phyloP scores from a whole-genome alignment of 2,113 vertebrate genomes.

The Loxodonta africana region DNA sequence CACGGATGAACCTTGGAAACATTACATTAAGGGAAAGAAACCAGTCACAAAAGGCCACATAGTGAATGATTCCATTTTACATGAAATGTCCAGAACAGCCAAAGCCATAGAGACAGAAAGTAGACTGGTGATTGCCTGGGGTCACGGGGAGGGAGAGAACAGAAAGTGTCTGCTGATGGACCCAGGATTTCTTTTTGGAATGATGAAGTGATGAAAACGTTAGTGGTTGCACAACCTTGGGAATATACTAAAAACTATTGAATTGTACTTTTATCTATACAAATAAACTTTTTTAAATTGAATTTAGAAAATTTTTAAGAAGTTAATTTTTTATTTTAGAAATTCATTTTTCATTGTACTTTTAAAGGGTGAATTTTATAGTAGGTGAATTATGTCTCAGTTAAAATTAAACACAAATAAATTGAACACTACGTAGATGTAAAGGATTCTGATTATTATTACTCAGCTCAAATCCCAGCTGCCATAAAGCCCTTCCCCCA shows the following conservation, averaged over 20 bases:
- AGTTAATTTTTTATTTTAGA: too few relatives aligned
- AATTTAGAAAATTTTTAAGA: too few relatives aligned
- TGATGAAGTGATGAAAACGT: not conserved
- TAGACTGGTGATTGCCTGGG: not conserved
- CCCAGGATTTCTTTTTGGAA: not conserved
- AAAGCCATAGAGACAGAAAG: not conserved
- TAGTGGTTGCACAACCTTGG: not conserved
- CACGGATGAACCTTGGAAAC: not conserved
- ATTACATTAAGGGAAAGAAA: not conserved
- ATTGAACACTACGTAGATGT: not conserved
- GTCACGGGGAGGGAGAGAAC: not conserved
- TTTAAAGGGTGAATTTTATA: not conserved
- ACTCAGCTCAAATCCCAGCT: not conserved
- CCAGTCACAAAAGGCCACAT: not conserved
- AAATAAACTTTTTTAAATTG: too few relatives aligned
- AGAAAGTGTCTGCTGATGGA: not conserved
- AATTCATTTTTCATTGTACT: not conserved
- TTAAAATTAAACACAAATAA: slow-evolving; percentile 3
- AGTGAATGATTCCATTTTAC: not conserved
- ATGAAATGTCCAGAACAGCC: not conserved
- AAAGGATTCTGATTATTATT: not conserved
- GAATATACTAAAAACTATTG: not conserved
- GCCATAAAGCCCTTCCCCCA: not conserved
- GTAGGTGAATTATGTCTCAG: not conserved
- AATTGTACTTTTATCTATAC: not conserved